Evolutionary conservation across 2,888 invertebrate genomes (phyloP).

Genomic region (Philopedon plagiatum): DNA sequence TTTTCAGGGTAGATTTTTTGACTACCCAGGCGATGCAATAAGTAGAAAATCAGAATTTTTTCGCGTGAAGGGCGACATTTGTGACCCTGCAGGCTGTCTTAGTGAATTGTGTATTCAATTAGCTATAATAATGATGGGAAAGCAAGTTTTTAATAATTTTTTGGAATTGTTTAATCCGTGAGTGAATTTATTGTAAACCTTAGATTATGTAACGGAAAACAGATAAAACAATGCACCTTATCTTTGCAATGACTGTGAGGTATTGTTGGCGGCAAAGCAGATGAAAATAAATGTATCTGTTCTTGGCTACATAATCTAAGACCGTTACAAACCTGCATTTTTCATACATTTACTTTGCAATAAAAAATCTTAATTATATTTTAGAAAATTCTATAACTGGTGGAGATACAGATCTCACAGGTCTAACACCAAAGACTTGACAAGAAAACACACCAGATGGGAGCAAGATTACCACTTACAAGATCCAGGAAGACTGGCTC

Average conservation of each 20-base stretch:
- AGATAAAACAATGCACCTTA: too few relatives aligned
- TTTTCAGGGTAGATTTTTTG: constrained; percentile 86
- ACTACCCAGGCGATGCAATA: constrained; percentile 87
- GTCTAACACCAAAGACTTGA: constrained; percentile 81
- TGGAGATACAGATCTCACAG: constrained; percentile 87
- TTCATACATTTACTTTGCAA: too few relatives aligned
- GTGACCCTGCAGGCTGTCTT: constrained; percentile 93
- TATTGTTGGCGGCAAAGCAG: too few relatives aligned
- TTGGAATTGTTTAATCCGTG: constrained; percentile 92
- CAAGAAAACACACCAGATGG: constrained; percentile 86
- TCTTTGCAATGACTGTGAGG: too few relatives aligned
- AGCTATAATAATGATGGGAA: constrained; percentile 95
- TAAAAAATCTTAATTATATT: constrained; percentile 46
- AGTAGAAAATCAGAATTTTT: constrained; percentile 83
- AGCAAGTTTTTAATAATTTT: constrained; percentile 94
- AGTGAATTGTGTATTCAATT: constrained; percentile 95
- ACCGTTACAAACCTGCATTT: too few relatives aligned
- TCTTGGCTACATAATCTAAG: too few relatives aligned
- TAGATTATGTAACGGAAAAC: too few relatives aligned
- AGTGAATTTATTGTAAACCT: too few relatives aligned
- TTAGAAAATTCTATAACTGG: constrained; percentile 90
- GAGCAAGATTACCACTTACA: constrained; percentile 95
- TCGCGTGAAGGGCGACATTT: constrained; percentile 85
- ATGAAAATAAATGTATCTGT: too few relatives aligned
- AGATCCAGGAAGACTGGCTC: constrained; percentile 88